Percentiles rank a stretch among this genome's conserved stretches.
Conservation (phyloP, 2,888 invertebrate species). For the Eurytoma adleriae region DNA sequence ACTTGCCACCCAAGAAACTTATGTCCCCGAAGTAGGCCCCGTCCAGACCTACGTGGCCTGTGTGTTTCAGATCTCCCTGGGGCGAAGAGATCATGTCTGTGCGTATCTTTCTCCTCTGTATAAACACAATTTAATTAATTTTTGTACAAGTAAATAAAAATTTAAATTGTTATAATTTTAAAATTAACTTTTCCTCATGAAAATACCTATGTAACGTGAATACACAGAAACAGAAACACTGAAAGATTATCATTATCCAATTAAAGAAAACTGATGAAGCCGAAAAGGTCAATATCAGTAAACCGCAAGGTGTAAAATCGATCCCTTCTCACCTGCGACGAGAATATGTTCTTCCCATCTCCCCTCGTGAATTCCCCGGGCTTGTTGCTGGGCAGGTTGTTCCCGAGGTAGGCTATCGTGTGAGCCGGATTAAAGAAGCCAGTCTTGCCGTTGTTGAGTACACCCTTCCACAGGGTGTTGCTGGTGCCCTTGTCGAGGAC, state of each 20-base stretch:
- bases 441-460: conserved; percentile 91
- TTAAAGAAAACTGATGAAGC: not conserved
- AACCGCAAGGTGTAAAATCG: too few species aligned
- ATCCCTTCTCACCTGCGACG: conserved; percentile 77
- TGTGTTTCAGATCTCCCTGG: conserved; percentile 97
- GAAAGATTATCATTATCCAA: not conserved
- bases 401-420: conserved; percentile 91
- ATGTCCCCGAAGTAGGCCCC: conserved; percentile 98
- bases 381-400: conserved; percentile 82
- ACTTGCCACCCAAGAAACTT: conserved; percentile 84
- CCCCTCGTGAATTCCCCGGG: conserved; percentile 77
- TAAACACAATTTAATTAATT: not conserved
- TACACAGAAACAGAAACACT: not conserved
- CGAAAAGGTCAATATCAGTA: not conserved
- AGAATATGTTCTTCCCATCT: conserved; percentile 81
- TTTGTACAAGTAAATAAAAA: not conserved
- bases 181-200: too few species aligned
- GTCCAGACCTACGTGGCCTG: conserved; percentile 96
- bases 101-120: conserved; percentile 81
- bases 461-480: conserved; percentile 90
- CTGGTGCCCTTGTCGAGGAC: conserved; percentile 88
- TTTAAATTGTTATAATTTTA: too few species aligned
- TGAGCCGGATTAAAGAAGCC: conserved; percentile 94
- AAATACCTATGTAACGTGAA: too few species aligned
- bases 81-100: conserved; percentile 98